Evolutionary conservation across 2,113 vertebrate species (phyloP), one percentile per base, ranked within the genome.

Genomic region (Pygoscelis antarcticus): DNA sequence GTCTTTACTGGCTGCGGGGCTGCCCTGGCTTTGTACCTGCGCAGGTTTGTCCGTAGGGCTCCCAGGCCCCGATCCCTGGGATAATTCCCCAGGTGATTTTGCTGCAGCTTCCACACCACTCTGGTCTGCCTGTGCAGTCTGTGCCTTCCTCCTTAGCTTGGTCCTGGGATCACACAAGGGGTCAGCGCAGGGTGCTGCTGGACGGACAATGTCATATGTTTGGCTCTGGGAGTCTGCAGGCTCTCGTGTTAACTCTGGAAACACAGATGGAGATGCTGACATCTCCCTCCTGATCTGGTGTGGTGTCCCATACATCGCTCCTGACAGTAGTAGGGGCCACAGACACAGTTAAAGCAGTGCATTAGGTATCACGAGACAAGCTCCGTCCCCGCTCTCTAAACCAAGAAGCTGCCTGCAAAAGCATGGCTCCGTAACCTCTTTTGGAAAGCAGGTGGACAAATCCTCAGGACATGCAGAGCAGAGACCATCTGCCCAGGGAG

Each of bases 281-380:
- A 18, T 58, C 44, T 68, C 44, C 44, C 11, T 68, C n/a, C 19
- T 62, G 55, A 13, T 32, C 46, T 55, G 27, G 1, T 49, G 27
- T 64, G 30, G 29, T 15, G 15, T 49, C 54, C 76, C 1, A 0
- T 38, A 2, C 1, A 0, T 78, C 4, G 3, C 38, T 72, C 34
- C 55, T 69, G 34, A 11, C 6, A 54, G 62, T 7, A 46, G 29
- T 0, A 70, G n/a, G 18, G 25, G 9, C 38, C n/a, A 47, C 3
- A 3, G 54, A 10, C 0, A 1, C 36, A 3, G 30, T 60, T 87
- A 36, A 72, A 89, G 47, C 32, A 26, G 13, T 1, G 16, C 22
- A 3, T 2, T 40, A 26, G 38, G 11, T 46, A 17, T 29, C 34
- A 8, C 1, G 3, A 68, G 23, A 47, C 3, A 16, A 57, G 8